Evolutionary conservation across 1,140 invertebrate genomes (phyloP).

Genomic region (Antheraea pernyi): DNA sequence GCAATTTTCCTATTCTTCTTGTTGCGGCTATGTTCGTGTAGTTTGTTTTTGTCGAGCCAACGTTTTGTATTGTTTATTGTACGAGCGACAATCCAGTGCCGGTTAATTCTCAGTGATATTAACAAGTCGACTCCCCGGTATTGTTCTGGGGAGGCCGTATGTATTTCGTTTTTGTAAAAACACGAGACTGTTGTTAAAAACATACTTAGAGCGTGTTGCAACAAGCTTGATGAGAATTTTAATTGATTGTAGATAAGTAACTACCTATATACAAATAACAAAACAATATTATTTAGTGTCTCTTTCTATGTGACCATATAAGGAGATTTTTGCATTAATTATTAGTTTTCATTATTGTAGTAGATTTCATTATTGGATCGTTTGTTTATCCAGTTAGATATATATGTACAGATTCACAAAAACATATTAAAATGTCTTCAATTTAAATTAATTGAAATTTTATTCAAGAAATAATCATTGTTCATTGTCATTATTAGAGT

Average conservation of each 20-base stretch:
- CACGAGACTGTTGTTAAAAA: slow-evolving; percentile 62
- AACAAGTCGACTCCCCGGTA: slow-evolving; percentile 52
- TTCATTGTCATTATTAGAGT: too few relatives aligned
- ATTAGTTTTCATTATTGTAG: too few relatives aligned
- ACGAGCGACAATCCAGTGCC: slow-evolving; percentile 66
- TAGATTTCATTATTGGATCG: too few relatives aligned
- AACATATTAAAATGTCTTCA: too few relatives aligned
- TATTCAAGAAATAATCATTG: too few relatives aligned
- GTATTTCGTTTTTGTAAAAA: slow-evolving; percentile 62
- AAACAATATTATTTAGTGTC: slow-evolving; percentile 6
- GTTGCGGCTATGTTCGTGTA: slow-evolving; percentile 68
- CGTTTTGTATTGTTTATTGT: slow-evolving; percentile 77
- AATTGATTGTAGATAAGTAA: slow-evolving; percentile 18
- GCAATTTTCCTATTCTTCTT: slow-evolving; percentile 79
- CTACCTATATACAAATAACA: slow-evolving; percentile 24
- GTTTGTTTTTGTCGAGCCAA: slow-evolving; percentile 67
- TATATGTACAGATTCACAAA: too few relatives aligned
- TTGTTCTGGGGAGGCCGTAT: slow-evolving; percentile 60
- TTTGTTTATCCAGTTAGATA: too few relatives aligned
- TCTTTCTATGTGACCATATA: too few relatives aligned
- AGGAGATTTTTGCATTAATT: too few relatives aligned
- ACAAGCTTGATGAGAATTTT: neutral
- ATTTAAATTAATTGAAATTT: too few relatives aligned
- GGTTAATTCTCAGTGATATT: slow-evolving; percentile 73
- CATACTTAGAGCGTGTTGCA: slow-evolving; percentile 43